A percentile compares a stretch with the other conserved stretches of the same genome.
Conservation (phyloP, 2,113 vertebrate species). For the Cavia porcellus region DNA sequence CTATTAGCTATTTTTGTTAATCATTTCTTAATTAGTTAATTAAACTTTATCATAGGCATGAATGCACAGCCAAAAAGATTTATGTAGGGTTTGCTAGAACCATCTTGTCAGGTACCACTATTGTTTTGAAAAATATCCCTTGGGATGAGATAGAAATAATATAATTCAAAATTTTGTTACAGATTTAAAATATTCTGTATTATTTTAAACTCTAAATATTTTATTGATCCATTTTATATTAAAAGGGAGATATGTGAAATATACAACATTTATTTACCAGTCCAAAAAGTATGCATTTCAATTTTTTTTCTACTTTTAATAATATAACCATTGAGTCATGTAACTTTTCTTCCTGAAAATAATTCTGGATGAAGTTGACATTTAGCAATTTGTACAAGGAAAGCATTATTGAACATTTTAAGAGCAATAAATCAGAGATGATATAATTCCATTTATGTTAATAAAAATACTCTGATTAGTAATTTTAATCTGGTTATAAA, state of each 20-base stretch:
- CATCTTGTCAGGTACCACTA: too few relatives aligned
- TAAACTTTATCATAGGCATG: neutral
- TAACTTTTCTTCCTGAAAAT: conserved; percentile 15
- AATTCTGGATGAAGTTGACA: conserved; percentile 43
- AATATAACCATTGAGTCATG: neutral
- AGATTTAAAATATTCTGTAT: neutral
- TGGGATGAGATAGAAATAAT: neutral
- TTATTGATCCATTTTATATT: neutral
- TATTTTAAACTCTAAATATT: neutral
- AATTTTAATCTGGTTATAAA: conserved; percentile 82
- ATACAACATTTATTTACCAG: neutral
- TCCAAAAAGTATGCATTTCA: neutral
- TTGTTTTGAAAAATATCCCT: neutral
- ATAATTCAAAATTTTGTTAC: neutral
- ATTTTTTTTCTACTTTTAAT: neutral
- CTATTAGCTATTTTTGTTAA: neutral
- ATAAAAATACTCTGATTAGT: conserved; percentile 59
- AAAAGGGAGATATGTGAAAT: neutral
- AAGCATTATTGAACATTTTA: conserved; percentile 58
- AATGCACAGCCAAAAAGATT: neutral
- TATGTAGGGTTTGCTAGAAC: too few relatives aligned
- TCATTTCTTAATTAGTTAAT: neutral
- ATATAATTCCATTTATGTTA: conserved; percentile 82
- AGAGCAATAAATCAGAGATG: conserved; percentile 62
- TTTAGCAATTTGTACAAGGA: conserved; percentile 35